phyloP scores from a whole-genome alignment of 30 jellyfish, hydroid and myxozoan species.

The Chrysaora quinquecirrha region DNA sequence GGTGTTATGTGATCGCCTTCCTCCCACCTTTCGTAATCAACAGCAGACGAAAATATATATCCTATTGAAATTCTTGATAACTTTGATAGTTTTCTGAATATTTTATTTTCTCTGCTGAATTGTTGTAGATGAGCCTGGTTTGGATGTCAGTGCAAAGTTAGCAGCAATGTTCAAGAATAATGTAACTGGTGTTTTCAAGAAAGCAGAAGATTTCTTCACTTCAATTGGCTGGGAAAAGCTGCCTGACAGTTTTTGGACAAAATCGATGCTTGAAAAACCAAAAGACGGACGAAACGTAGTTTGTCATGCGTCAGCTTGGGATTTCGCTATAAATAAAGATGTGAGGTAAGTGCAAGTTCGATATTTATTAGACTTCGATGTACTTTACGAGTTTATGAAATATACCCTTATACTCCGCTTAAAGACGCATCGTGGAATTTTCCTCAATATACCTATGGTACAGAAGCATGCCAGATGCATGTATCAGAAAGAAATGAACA shows the following conservation, averaged over 20 bases:
- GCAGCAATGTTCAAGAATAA: conserved; percentile 13
- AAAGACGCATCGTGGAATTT: not conserved
- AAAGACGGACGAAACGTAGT: conserved; percentile 63
- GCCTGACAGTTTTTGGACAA: conserved; percentile 75
- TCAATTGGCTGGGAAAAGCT: conserved; percentile 83
- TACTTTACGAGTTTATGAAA: not conserved
- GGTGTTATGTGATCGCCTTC: no score
- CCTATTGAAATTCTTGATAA: no score
- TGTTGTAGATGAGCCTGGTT: conserved; percentile 43
- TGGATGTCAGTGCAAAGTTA: conserved; percentile 63
- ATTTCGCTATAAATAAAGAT: conserved; percentile 67
- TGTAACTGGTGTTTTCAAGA: conserved; percentile 51
- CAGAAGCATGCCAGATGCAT: not conserved
- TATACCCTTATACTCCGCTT: not conserved
- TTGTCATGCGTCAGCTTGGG: conserved; percentile 97
- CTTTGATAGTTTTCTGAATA: no score
- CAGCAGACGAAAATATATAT: no score
- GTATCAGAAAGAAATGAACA: not conserved
- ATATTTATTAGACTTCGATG: not conserved
- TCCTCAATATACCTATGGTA: not conserved
- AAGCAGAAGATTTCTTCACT: conserved; percentile 77
- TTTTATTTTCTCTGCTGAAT: not conserved
- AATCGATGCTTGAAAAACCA: conserved; percentile 72
- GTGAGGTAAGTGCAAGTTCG: conserved; percentile 54
- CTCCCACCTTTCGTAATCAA: no score